Percentiles rank a stretch among this genome's conserved stretches.
phyloP scores from a whole-genome alignment of 2,113 vertebrate genomes.

The Pituophis catenifer region DNA sequence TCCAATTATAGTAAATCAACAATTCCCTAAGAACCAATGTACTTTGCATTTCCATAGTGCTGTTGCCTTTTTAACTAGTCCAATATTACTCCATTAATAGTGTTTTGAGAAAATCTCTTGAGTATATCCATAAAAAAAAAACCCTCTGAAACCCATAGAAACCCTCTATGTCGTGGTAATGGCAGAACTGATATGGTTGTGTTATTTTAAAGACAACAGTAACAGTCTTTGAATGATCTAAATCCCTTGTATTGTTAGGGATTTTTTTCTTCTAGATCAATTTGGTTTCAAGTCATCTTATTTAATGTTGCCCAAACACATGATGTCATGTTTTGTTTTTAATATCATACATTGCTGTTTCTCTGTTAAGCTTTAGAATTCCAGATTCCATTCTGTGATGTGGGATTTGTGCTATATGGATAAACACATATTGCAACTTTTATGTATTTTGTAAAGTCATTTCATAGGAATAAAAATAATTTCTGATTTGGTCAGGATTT shows the following conservation, averaged over 20 bases:
- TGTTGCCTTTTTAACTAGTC: neutral
- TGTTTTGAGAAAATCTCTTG: neutral
- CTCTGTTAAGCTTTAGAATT: neutral
- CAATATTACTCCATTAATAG: neutral
- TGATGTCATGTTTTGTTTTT: neutral
- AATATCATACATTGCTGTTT: neutral
- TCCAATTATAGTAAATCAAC: neutral
- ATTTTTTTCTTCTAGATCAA: neutral
- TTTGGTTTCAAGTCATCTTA: neutral
- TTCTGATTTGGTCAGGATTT: neutral
- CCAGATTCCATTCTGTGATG: neutral
- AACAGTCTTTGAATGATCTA: neutral
- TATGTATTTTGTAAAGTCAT: neutral
- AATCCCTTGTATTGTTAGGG: neutral
- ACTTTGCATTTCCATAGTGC: neutral
- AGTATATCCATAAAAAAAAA: neutral
- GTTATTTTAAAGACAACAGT: neutral
- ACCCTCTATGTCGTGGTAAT: too few species aligned
- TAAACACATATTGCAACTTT: neutral
- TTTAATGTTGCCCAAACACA: neutral
- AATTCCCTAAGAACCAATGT: neutral
- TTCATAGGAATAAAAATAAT: neutral
- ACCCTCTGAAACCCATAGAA: neutral
- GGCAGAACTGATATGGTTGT: neutral
- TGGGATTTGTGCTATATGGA: neutral